Base-by-base conservation (phyloP, 2,113 vertebrate species). In the Oreocharis arfaki region DNA sequence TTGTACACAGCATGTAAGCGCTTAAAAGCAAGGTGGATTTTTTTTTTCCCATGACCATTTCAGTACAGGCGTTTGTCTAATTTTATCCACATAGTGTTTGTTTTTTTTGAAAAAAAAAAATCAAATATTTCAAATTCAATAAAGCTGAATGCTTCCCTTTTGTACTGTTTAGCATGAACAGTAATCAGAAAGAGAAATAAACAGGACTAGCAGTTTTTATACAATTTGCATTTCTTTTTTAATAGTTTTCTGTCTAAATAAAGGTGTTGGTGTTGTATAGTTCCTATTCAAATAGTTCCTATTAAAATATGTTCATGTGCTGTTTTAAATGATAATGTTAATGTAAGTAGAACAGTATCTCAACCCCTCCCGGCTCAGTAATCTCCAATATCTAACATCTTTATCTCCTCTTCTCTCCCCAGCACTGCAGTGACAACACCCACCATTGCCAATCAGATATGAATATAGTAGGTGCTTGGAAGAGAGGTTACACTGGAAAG, bases 391-490 rank as follows among this genome's bases (percentile, higher is more conserved):
- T 90, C 50, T 70, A 89, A 49, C 46, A 55, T 35, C 49, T 94
- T 90, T 74, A 15, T 96, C 24, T 81, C 22, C 10, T 92, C 67
- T 95, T 97, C 30, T 68, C 88, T 96, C 70, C 92, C 13, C 92
- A 99, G 99, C 99, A 99, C 97, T 99, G 99, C 98, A 99, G 98
- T 42, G 99, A 99, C 74, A 99, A 99, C 69, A 98, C 98, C 16
- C 98, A 99, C 69, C 99, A 99, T 94, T 99, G 99, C 97, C 99
- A 99, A 87, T 99, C 99, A 13, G 99, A 99, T 97, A 99, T 99
- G 99, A 99, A 99, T 96, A 99, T 99, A 76, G 98, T 99, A 97
- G 99, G 99, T 42, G 99, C 99, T n/a, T 99, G 99, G 99, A 99
- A 99, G 96, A 98, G 98, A 95, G 99, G 99, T 93, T 99, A 99